Conservation (phyloP, 2,113 vertebrate genomes). For the Hippotragus niger region DNA sequence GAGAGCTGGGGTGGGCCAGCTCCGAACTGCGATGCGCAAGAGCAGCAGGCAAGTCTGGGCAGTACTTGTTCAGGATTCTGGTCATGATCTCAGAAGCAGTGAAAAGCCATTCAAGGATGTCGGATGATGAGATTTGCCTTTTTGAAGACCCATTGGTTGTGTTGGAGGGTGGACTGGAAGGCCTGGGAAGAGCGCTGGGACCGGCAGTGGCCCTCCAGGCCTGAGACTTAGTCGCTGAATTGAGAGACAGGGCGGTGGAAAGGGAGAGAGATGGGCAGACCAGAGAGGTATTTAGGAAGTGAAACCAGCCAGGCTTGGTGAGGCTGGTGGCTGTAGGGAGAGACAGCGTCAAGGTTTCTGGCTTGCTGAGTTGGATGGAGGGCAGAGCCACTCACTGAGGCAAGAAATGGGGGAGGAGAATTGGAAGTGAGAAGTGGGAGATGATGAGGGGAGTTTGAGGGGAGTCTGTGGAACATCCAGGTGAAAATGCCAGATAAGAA, state of each 20-base stretch:
- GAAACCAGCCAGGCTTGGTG: not conserved
- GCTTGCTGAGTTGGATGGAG: not conserved
- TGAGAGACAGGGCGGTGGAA: not conserved
- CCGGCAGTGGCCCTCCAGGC: not conserved
- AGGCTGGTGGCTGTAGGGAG: not conserved
- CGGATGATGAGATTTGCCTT: not conserved
- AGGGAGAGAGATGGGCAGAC: not conserved
- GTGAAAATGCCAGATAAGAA: not conserved
- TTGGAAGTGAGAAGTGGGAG: not conserved
- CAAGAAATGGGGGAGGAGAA: not conserved
- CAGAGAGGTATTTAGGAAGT: not conserved
- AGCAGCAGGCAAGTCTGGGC: accelerated
- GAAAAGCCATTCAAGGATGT: not conserved
- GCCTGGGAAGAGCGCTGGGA: not conserved
- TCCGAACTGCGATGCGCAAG: not conserved
- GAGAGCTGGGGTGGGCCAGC: not conserved
- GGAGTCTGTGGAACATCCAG: not conserved
- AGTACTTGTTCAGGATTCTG: not conserved
- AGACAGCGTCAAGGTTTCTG: not conserved
- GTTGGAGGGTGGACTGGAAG: not conserved
- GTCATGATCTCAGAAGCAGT: not conserved
- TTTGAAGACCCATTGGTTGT: not conserved
- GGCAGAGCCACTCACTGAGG: not conserved
- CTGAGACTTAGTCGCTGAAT: not conserved
- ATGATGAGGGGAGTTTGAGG: not conserved